Conservation (phyloP, 1,140 invertebrate genomes). For the Leptonema lineaticorne region DNA sequence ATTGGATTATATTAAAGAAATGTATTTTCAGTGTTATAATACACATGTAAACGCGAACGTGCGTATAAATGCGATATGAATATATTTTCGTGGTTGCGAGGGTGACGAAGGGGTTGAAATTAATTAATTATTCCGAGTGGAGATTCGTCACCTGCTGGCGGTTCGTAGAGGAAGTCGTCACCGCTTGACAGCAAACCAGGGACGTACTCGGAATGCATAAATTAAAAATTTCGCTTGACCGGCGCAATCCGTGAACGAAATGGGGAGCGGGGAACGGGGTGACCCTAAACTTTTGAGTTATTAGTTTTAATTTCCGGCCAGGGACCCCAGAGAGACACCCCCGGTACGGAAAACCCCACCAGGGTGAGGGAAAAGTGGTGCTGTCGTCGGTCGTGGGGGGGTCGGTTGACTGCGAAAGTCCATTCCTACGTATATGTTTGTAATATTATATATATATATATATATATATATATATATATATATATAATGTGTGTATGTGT, state of each 20-base stretch:
- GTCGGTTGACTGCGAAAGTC: too few relatives aligned
- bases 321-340: constrained; percentile 54
- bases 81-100: background rate
- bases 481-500: too few relatives aligned
- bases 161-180: constrained; percentile 7
- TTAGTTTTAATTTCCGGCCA: constrained; percentile 59
- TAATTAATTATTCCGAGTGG: background rate
- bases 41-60: background rate
- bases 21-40: background rate
- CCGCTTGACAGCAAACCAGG: constrained; percentile 1
- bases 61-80: constrained; percentile 9
- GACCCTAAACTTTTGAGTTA: constrained; percentile 58
- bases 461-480: too few relatives aligned
- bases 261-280: too few relatives aligned
- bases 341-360: constrained; percentile 6
- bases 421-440: too few relatives aligned
- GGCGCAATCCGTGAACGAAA: background rate
- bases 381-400: background rate
- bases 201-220: constrained; percentile 8
- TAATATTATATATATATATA: too few relatives aligned
- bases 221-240: constrained; percentile 29
- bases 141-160: constrained; percentile 14
- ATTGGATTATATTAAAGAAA: background rate
- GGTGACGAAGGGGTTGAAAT: constrained; percentile 7
- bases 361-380: background rate